Evolutionary conservation across 2,888 invertebrate species (phyloP).

Genomic region (Lochmaea crataegi): DNA sequence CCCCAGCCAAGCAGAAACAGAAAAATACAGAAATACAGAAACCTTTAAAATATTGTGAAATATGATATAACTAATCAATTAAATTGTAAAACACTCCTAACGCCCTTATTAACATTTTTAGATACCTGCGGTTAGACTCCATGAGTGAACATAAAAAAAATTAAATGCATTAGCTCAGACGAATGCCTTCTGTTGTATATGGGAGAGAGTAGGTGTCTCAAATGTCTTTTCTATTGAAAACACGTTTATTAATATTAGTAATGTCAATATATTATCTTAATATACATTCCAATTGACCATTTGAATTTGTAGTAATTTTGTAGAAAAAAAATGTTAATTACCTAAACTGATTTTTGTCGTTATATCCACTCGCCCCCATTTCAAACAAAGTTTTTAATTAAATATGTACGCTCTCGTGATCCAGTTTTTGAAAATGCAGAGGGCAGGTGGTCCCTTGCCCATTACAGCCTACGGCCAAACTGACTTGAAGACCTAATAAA

Average conservation of each 20-base stretch:
- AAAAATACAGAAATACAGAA: background rate
- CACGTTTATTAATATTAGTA: no score
- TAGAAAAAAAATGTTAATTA: no score
- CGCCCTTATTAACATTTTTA: conserved; percentile 12
- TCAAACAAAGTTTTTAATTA: conserved; percentile 12
- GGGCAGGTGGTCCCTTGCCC: conserved; percentile 34
- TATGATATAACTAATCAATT: no score
- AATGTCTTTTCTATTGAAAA: no score
- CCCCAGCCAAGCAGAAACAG: no score
- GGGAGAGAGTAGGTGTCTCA: background rate
- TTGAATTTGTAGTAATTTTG: no score
- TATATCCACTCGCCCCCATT: conserved; percentile 15
- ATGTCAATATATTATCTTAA: no score
- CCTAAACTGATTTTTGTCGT: background rate
- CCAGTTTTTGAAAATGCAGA: conserved; percentile 37
- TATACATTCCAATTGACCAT: no score
- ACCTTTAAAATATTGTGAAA: background rate
- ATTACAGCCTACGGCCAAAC: conserved; percentile 25
- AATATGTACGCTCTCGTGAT: conserved; percentile 39
- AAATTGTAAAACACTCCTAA: background rate
- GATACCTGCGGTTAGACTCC: conserved; percentile 3
- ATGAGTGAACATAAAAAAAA: conserved; percentile 8
- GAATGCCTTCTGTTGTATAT: background rate
- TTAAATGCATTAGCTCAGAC: conserved; percentile 4
- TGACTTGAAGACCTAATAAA: conserved; percentile 26